phyloP scores from a whole-genome alignment of 2,797 vertebrate genomes.

The Lagorchestes hirsutus region DNA sequence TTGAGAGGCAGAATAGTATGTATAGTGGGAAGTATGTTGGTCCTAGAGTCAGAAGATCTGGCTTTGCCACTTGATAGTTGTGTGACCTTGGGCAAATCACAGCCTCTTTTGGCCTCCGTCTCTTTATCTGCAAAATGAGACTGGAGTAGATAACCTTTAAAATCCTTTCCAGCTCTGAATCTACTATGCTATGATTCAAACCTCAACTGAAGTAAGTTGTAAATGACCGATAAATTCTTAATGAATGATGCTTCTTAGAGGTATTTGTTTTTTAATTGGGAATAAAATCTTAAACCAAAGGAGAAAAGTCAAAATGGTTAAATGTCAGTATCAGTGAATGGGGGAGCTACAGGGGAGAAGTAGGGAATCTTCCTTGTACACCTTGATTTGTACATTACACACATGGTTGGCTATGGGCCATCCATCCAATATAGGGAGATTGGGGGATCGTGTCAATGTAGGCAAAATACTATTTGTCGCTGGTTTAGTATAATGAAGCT shows the following conservation, averaged over 20 bases:
- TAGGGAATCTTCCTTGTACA: neutral
- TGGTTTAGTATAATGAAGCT: neutral
- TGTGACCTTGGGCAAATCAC: neutral
- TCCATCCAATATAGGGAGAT: neutral
- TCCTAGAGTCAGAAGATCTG: too few species aligned
- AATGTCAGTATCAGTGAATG: neutral
- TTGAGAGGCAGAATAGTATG: neutral
- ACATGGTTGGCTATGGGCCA: neutral
- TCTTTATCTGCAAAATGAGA: neutral
- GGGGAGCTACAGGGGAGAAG: neutral
- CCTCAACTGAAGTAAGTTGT: neutral
- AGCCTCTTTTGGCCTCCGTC: neutral
- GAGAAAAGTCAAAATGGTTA: neutral
- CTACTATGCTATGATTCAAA: neutral
- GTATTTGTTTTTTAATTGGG: neutral
- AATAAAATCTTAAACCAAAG: neutral
- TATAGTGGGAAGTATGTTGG: neutral
- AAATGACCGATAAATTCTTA: neutral
- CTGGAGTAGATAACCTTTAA: neutral
- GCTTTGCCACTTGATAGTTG: neutral
- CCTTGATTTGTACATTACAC: neutral
- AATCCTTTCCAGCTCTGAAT: neutral
- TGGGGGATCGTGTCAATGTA: neutral
- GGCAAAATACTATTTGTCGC: neutral
- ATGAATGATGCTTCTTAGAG: neutral